Conservation (phyloP, 2,113 vertebrate species). For the Hydropotes inermis region DNA sequence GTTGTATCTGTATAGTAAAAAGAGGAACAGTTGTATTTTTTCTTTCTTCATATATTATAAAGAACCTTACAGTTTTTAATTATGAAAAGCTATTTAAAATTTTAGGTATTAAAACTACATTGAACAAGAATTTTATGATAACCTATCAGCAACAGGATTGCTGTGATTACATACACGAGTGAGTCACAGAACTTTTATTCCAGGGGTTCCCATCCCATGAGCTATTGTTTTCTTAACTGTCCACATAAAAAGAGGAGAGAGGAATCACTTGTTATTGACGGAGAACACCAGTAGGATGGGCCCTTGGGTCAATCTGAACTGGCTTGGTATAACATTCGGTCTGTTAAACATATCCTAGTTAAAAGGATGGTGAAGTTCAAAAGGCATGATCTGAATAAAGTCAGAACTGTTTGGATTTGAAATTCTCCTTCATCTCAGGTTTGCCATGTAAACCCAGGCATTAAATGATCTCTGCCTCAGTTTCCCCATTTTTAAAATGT, state of each 20-base stretch:
- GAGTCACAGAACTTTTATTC: not conserved
- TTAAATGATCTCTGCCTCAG: not conserved
- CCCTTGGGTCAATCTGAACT: not conserved
- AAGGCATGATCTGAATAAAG: not conserved
- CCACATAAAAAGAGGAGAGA: not conserved
- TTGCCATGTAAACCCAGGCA: not conserved
- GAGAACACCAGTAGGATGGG: not conserved
- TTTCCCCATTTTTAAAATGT: not conserved
- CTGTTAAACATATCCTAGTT: not conserved
- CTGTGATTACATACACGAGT: not conserved
- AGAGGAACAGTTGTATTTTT: not conserved
- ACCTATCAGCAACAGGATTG: not conserved
- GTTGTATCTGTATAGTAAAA: not conserved
- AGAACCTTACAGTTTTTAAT: slow-evolving; percentile 1
- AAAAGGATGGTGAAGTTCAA: not conserved
- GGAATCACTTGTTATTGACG: not conserved
- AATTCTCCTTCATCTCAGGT: not conserved
- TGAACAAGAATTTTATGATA: not conserved
- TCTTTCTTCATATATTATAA: not conserved
- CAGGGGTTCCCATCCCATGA: not conserved
- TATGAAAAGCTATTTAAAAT: not conserved
- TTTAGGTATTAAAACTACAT: not conserved
- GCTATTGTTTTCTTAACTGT: not conserved
- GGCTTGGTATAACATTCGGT: not conserved
- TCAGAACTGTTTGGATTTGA: not conserved